Conservation (phyloP, 2,113 vertebrate genomes). For the Limnothrissa miodon region DNA sequence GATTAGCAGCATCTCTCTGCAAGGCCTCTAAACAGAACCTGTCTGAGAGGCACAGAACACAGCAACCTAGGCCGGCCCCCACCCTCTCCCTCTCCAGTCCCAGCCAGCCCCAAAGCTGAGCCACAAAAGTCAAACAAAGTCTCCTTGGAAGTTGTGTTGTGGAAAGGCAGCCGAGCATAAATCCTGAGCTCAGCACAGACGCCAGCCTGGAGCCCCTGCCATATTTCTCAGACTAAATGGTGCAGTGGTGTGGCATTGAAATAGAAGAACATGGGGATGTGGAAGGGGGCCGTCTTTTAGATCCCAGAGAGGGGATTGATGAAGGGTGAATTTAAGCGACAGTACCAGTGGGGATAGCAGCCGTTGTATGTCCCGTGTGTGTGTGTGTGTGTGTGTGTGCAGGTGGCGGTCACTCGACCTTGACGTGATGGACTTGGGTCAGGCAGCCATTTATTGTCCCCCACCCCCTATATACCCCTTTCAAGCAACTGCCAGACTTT, state of each 20-base stretch:
- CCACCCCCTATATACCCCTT: conserved; percentile 25
- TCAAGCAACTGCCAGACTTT: conserved; percentile 37
- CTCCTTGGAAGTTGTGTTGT: conserved; percentile 36
- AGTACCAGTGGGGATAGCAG: not conserved
- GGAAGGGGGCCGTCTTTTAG: not conserved
- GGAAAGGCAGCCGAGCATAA: conserved; percentile 38
- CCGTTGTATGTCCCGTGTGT: conserved; percentile 18
- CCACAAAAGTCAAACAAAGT: conserved; percentile 27
- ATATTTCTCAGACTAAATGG: conserved; percentile 41
- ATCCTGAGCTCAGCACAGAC: conserved; percentile 37
- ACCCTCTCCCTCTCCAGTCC: not conserved
- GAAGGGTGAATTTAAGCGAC: not conserved
- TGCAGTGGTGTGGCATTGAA: conserved; percentile 17
- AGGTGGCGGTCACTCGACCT: conserved; percentile 37
- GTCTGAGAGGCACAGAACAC: not conserved
- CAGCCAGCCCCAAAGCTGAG: not conserved
- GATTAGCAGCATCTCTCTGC: not conserved
- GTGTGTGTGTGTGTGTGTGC: conserved; percentile 17
- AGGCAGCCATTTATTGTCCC: conserved; percentile 38
- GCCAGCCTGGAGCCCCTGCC: not conserved
- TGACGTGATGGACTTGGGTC: conserved; percentile 47
- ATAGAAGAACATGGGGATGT: conserved; percentile 18
- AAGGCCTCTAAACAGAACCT: not conserved
- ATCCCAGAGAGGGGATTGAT: conserved; percentile 18
- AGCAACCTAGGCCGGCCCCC: not conserved